Evolutionary conservation across 2,888 invertebrate species (phyloP), one percentile per base, ranked within the genome.

Genomic region (Serrognathus titanus): DNA sequence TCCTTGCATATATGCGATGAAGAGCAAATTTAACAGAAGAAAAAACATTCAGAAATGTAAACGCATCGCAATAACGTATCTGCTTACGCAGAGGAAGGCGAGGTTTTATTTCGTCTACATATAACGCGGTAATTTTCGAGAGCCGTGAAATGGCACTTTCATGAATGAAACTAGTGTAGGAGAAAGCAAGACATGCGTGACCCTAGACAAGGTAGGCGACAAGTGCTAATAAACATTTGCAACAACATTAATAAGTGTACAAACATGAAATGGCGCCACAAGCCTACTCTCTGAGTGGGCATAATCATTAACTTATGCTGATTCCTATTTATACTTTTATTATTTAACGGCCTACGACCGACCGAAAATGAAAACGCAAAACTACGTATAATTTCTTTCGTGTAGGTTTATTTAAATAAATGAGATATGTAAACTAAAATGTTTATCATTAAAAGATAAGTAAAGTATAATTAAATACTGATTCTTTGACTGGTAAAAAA

Each of bases 201-300:
- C 62, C 62, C 60, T 55, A 55, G 55, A 59, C 53, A 52, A 62
- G 61, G 66, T 68, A 66, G 68, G 68, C 66, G 66, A 64, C 61
- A 58, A 65, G 65, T 66, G 65, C 59, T 67, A 65, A 67, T 66
- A 67, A 67, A 66, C 65, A 63, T 64, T 66, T 58, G 63, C 66
- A 63, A 58, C 64, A 55, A 58, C 62, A 54, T 63, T 63, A 62
- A 62, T 63, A 62, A 63, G 62, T 60, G 58, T 65, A 67, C 66
- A 65, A 66, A 66, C 66, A 68, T 66, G 67, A 67, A 64, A 63
- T 59, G 69, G 69, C 69, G 69, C 67, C 69, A 63, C 62, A 64
- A 64, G 61, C 67, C 68, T 65, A 67, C 69, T 65, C 65, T 61
- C 59, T 62, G 67, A 67, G 67, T 69, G 67, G 68, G 67, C 63